Evolutionary conservation across 2,888 invertebrate genomes (phyloP), one percentile per base, ranked within the genome.

Genomic region (Trichopria drosophilae): DNA sequence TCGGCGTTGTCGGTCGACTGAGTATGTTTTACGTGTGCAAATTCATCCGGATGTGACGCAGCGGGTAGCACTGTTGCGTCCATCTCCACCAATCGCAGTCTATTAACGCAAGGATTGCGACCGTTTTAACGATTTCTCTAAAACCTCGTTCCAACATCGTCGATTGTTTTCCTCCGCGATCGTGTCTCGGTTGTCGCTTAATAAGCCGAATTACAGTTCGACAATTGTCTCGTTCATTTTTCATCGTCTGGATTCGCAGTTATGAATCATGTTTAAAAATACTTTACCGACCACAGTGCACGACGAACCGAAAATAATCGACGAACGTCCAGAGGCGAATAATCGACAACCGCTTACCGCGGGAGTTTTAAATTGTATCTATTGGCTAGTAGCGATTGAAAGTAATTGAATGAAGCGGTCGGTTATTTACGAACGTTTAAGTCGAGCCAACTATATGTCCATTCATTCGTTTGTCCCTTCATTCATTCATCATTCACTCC

Each of bases 381-480:
- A 74, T 74, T 74, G 75, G 75, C 72, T 68, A 69, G 70, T 69
- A 74, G 71, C 74, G 73, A 75, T 75, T 75, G 75, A 73, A 75
- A 73, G 75, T 75, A 75, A 75, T 75, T 75, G 75, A 74, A 75
- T 73, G 74, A 75, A 75, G 74, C 74, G 68, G 71, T 63, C 72
- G 71, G 73, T 73, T 75, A 74, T 75, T 75, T 75, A 75, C 74
- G 74, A 75, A 75, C 73, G 73, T 73, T 75, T 73, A 72, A 74
- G 72, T 69, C 68, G 66, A 72, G 73, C 71, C 72, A 73, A 74
- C 75, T 74, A 75, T 75, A 72, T 73, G 73, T 73, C 75, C 75
- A 75, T 75, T 75, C 75, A 75, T 74, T 73, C 74, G 73, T 70
- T 68, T 75, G 74, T 74, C 74, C 75, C 74, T 75, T 75, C 75